These are phyloP conservation scores for Musca vetustissima DNA, from an alignment of 1,140 invertebrate species.

Conservation along the genomic window DNA sequence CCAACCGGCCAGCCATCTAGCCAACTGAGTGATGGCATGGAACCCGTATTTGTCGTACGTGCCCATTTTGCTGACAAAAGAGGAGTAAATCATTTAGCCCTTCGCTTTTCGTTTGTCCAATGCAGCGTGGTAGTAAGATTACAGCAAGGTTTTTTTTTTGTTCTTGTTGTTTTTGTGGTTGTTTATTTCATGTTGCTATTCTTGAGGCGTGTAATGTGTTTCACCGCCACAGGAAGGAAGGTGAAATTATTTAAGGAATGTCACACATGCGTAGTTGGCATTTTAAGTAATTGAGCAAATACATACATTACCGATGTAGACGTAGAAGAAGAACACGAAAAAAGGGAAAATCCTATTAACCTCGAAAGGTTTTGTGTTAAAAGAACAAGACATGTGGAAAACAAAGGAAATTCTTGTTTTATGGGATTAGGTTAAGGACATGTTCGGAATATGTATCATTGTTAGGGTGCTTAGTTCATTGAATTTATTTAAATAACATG, in stretches of 20 bases:
- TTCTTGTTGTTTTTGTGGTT: slow-evolving; percentile 1
- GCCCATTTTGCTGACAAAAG: slow-evolving; percentile 8
- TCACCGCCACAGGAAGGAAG: slow-evolving; percentile 23
- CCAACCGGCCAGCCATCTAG: neutral
- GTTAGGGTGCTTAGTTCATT: too few species aligned
- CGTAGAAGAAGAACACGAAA: too few species aligned
- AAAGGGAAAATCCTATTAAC: too few species aligned
- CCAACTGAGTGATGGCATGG: neutral
- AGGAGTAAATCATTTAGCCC: slow-evolving; percentile 20
- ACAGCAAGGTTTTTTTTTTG: neutral
- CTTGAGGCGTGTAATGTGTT: neutral
- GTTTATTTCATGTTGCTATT: too few species aligned
- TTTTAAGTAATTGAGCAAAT: slow-evolving; percentile 38
- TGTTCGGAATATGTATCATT: too few species aligned
- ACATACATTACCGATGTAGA: neutral
- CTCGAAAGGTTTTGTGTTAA: too few species aligned
- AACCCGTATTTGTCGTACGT: slow-evolving; percentile 9
- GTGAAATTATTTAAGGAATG: slow-evolving; percentile 43
- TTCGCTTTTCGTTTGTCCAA: neutral
- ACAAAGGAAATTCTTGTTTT: too few species aligned
- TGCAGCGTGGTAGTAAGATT: neutral
- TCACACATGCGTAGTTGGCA: slow-evolving; percentile 45
- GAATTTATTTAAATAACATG: too few species aligned
- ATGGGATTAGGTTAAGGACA: too few species aligned
- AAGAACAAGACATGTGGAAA: too few species aligned